Evolutionary conservation across 1,140 invertebrate genomes (phyloP), one percentile per base, ranked within the genome.

Genomic region (honey bee (Apis mellifera)): DNA sequence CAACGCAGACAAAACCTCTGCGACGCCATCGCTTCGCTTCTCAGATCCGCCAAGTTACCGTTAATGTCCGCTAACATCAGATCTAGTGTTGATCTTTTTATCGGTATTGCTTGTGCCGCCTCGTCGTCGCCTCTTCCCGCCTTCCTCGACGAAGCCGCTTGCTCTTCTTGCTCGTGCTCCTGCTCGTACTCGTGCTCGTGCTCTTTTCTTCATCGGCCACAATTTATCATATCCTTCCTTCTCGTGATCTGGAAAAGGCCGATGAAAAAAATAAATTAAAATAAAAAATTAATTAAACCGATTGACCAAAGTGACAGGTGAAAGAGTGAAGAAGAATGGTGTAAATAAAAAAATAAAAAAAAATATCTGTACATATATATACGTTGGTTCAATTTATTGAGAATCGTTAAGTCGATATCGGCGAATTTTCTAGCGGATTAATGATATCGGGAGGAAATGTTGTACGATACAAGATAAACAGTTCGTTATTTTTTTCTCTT

Each of bases 1-100:
- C 98, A 99, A 93, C 98, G 95, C 90, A 99, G 95, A 95, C 97
- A 98, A 95, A 98, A 98, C 94, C 97, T 96, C 96, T 97, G 97
- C 93, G 96, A 97, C 95, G 97, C 96, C 96, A 97, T 97, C 93
- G 93, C 93, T 94, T 94, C 94, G 90, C 93, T 94, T 94, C 94
- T 94, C 93, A 94, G 88, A 93, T 94, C 94, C 92, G 93, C 92
- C 91, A 94, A 87, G 90, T 94, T 94, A 78, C 94, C 93, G 93
- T 94, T 94, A 89, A 94, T 94, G 86, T 94, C 93, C 90, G 93
- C 94, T 94, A 94, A 94, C 93, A 94, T 94, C 91, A 93, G 93
- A 93, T 90, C 90, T 91, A 87, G 90, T 93, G 85, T 89, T 90
- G 82, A 89, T 91, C 89, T 87, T 87, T 80, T 78, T 89, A 87